Base-by-base conservation (phyloP, 2,888 invertebrate species). In the Corythucha ciliata region DNA sequence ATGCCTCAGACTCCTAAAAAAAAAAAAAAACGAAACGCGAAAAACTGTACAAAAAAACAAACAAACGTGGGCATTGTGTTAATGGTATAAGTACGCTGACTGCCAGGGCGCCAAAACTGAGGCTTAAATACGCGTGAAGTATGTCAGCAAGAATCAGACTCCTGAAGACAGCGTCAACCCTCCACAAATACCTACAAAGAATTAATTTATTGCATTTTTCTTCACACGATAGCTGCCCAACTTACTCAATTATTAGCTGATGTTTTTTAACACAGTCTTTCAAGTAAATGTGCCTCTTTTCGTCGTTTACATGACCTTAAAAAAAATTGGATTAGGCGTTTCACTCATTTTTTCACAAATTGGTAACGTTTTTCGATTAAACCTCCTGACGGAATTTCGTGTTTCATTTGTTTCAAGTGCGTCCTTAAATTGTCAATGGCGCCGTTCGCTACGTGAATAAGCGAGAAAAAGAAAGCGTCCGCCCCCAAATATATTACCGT, bases 1-100 rank as follows among this genome's bases (percentile, higher is more conserved):
- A 42, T n/a, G 52, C 55, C 46, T 52, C 51, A 5, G 57, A 51
- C 41, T 55, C 55, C 57, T 57, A 40, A 39, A 53, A 57, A 48
- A 24, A n/a, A 45, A 25, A 41, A 41, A 41, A 29, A 29, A 18
- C 21, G 18, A 21, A 36, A 36, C n/a, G 14, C 18, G 8, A 36
- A 36, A 36, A 36, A 36, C 7, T 14, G 7, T 36, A 36, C 36
- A 20, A 41, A 7, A 18, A 12, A 12, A 7, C 8, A 8, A 41
- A 32, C 6, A 44, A 5, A 32, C 29, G 8, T 29, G n/a, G n/a
- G n/a, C n/a, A n/a, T n/a, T n/a, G n/a, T n/a, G n/a, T n/a, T n/a
- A n/a, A n/a, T n/a, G n/a, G n/a, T n/a, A n/a, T n/a, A n/a, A 37
- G 39, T 52, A 52, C 52, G 27, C 47, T 52, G 5, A 48, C n/a